phyloP scores from a whole-genome alignment of 2,888 invertebrate genomes.

The Entomobrya multifasciata region DNA sequence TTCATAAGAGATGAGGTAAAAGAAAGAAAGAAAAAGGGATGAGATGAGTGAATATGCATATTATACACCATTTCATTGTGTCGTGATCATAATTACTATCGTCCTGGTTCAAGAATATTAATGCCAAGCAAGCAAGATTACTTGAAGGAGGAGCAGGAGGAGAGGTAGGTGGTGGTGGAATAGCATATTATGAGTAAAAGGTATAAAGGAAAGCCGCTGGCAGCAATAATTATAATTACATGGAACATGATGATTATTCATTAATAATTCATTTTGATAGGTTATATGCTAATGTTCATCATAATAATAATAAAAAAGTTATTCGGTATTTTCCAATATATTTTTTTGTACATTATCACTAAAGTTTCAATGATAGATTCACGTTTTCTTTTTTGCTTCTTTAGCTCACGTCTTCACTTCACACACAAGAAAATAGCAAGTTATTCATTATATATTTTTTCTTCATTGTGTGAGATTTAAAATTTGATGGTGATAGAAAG shows the following conservation, averaged over 20 bases:
- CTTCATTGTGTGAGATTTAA: background rate
- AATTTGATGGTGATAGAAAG: conserved; percentile 4
- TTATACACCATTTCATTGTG: background rate
- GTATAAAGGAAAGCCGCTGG: conserved; percentile 67
- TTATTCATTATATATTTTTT: conserved; percentile 20
- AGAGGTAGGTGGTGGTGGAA: too few relatives aligned
- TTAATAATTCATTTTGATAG: conserved; percentile 72
- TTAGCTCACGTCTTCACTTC: background rate
- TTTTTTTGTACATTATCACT: too few relatives aligned
- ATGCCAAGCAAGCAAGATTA: conserved; percentile 45
- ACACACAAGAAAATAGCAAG: background rate
- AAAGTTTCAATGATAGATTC: conserved; percentile 64
- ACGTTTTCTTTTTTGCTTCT: conserved; percentile 37
- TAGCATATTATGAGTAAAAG: conserved; percentile 27
- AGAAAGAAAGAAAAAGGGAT: background rate
- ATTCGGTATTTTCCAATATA: too few relatives aligned
- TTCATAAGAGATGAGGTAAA: background rate
- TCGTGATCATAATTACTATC: conserved; percentile 41
- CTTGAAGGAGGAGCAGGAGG: conserved; percentile 16
- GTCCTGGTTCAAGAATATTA: conserved; percentile 27
- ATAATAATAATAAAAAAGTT: conserved; percentile 13
- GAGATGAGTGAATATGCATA: background rate
- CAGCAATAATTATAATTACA: conserved; percentile 74
- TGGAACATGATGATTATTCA: conserved; percentile 72
- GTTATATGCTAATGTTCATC: conserved; percentile 61